Evolutionary conservation across 2,888 invertebrate species (phyloP), one percentile per base, ranked within the genome.

Genomic region (Sepiola atlantica): DNA sequence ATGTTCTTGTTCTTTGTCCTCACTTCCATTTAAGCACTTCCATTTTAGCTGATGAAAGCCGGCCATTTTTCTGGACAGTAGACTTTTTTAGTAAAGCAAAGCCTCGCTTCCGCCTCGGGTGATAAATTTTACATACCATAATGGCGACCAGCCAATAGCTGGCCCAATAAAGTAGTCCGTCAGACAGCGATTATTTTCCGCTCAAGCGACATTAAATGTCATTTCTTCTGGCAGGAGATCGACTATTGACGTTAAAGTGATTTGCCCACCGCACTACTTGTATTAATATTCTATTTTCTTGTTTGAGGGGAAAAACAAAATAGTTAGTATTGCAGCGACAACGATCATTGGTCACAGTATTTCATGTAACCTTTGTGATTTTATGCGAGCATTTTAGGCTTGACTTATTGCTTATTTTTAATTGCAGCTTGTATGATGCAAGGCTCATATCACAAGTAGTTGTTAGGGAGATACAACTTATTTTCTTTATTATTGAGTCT

Each of bases 121-220:
- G 77, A 77, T 77, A 77, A 77, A 77, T 77, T 77, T 77, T 77
- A 77, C 77, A 77, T 77, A 77, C 77, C n/a, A 77, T 4, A n/a
- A 77, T 77, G 77, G 77, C 77, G 77, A 32, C 77, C 32, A 77
- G 77, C 77, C 77, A 77, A 77, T 77, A n/a, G 77, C 77, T 45
- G 77, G 12, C 77, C 77, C 77, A 77, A 77, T 77, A 77, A 77
- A 77, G n/a, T 14, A 77, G 77, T 77, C 77, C n/a, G 77, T 77
- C n/a, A 77, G 77, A 32, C 77, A n/a, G 77, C n/a, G 77, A 77
- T 77, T 77, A 77, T 32, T 77, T 77, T 77, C 77, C 77, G 77
- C 77, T 77, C 32, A 77, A 77, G n/a, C 77, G 32, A 77, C 77
- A 77, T 77, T 77, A 77, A 77, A 77, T 77, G 77, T 77, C 77